Base-by-base conservation (phyloP, 2,797 vertebrate genomes). In the Sebastes iracundus region DNA sequence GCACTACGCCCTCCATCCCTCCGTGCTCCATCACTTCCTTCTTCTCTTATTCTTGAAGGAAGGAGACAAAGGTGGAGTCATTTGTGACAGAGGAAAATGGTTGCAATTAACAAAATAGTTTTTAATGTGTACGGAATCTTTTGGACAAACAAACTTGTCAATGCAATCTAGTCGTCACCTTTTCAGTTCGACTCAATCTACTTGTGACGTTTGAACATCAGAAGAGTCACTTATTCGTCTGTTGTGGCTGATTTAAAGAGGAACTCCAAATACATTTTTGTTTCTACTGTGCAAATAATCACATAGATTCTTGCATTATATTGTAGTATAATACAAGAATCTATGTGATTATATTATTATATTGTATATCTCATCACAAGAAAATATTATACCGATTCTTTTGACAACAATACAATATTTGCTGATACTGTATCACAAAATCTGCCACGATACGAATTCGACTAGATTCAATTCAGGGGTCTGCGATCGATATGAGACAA, bases 51-150 rank as follows among this genome's bases (percentile, higher is more conserved):
- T 79, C 75, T 58, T 42, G 25, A 81, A 63, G 64, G 77, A 81
- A 72, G 70, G 80, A 82, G 79, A 88, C 60, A 68, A 87, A 23
- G 53, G 75, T 49, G 33, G 66, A 74, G 77, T 72, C 67, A 73
- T 81, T 77, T 82, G 22, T 66, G 59, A 70, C 58, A 18, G 42
- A 63, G 63, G 74, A 81, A 78, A 87, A 81, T 58, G 49, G 60
- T 65, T 52, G 77, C 52, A 82, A 89, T 92, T 85, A 88, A 82
- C 60, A 85, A 75, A 46, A 58, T 28, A 77, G 84, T 55, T 72
- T 72, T 77, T 72, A 85, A 81, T 82, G 65, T 61, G 68, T 71
- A 49, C 20, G 2, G 70, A 81, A 72, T 79, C 73, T 56, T 69
- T 76, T 59, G 68, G 69, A 83, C 68, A 76, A 85, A 85, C 53